Conservation (phyloP, 1,140 invertebrate species). For the Myzus persicae region DNA sequence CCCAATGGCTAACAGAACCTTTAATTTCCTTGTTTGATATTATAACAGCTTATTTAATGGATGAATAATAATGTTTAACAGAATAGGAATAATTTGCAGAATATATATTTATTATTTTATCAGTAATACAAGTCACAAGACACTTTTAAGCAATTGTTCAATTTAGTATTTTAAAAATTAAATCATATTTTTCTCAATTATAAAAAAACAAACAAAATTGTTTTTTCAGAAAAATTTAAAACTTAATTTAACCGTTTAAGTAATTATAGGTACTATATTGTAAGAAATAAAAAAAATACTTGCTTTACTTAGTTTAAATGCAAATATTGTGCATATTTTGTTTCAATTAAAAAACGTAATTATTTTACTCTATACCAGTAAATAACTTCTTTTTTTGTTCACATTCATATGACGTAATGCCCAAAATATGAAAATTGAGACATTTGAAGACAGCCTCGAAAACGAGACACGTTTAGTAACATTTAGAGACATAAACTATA, state of each 20-base stretch:
- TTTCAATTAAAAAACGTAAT: background rate
- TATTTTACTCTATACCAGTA: background rate
- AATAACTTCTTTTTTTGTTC: background rate
- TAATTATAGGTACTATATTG: background rate
- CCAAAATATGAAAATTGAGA: background rate
- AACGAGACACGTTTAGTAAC: background rate
- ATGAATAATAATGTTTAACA: background rate
- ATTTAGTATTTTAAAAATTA: background rate
- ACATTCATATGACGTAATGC: background rate
- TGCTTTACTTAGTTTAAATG: background rate
- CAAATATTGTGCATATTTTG: background rate
- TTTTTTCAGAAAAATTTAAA: background rate
- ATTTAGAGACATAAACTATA: conserved; percentile 5
- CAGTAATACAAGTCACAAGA: background rate
- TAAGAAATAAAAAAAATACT: background rate
- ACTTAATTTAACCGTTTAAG: background rate
- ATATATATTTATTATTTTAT: background rate
- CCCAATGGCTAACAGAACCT: background rate
- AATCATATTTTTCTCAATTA: background rate
- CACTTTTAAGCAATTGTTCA: background rate
- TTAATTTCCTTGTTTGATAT: background rate
- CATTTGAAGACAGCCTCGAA: background rate
- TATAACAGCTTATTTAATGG: background rate
- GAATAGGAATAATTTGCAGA: background rate
- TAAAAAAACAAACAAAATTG: background rate